Percentiles rank a stretch among this genome's conserved stretches.
Evolutionary conservation across 2,888 invertebrate genomes (phyloP).

Genomic region (Lagria hirta): DNA sequence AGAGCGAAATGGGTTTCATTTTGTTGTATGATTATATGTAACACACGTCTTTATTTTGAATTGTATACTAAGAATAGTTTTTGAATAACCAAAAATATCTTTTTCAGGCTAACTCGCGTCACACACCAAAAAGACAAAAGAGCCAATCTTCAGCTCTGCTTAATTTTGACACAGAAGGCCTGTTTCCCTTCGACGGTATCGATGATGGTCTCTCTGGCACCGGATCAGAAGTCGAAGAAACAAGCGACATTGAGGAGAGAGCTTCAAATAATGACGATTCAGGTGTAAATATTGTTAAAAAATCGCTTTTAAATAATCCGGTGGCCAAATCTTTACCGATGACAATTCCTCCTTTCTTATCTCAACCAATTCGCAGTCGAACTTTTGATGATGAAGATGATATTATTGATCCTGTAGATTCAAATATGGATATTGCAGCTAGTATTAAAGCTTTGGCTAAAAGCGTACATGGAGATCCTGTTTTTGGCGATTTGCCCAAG

Average conservation of each 20-base stretch:
- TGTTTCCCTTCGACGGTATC: slow-evolving; percentile 78
- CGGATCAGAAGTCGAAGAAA: slow-evolving; percentile 66
- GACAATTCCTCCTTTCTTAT: slow-evolving; percentile 66
- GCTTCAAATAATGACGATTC: no score
- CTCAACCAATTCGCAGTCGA: slow-evolving; percentile 40
- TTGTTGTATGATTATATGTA: no score
- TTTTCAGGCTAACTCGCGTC: slow-evolving; percentile 16
- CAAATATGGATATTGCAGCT: slow-evolving; percentile 74
- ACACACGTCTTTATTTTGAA: no score
- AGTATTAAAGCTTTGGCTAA: slow-evolving; percentile 90
- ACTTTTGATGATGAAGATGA: slow-evolving; percentile 56
- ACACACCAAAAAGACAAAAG: slow-evolving; percentile 41
- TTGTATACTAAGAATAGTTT: no score
- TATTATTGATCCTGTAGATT: slow-evolving; percentile 14
- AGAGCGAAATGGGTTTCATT: no score
- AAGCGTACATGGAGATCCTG: slow-evolving; percentile 84
- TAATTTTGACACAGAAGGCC: slow-evolving; percentile 64
- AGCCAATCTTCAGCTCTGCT: slow-evolving; percentile 33
- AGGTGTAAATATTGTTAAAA: slow-evolving; percentile 51
- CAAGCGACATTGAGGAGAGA: slow-evolving; percentile 66
- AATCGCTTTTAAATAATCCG: slow-evolving; percentile 25
- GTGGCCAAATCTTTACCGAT: slow-evolving; percentile 79
- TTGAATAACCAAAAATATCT: no score
- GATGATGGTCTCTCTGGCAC: slow-evolving; percentile 55
- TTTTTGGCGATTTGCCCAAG: slow-evolving; percentile 84